phyloP scores from a whole-genome alignment of 2,797 vertebrate species.

The Paguma larvata region DNA sequence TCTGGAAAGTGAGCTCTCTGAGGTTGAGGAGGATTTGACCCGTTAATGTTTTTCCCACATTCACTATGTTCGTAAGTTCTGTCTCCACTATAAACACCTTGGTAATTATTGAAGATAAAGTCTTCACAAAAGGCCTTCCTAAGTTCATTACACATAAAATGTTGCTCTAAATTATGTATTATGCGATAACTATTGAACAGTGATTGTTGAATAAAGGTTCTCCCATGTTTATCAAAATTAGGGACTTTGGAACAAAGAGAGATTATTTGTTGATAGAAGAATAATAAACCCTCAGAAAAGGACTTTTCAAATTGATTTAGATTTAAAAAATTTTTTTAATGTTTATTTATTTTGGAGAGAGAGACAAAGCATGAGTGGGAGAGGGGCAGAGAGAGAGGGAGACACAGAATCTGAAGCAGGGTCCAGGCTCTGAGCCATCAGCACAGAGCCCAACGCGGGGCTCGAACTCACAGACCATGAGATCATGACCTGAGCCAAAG shows the following conservation, averaged over 20 bases:
- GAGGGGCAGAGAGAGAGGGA: too few species aligned
- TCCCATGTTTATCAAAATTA: neutral
- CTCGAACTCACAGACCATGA: rapidly evolving
- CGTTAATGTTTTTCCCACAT: neutral
- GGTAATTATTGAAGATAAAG: neutral
- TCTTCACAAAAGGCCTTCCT: neutral
- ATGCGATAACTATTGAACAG: neutral
- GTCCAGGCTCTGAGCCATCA: too few species aligned
- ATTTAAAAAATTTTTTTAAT: too few species aligned
- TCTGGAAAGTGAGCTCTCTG: neutral
- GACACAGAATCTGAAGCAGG: too few species aligned
- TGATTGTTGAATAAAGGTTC: neutral
- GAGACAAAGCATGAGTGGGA: too few species aligned
- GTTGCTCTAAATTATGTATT: neutral
- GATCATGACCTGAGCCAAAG: too few species aligned
- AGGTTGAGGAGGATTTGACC: neutral
- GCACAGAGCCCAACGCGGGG: rapidly evolving
- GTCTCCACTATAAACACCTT: neutral
- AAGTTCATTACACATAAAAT: neutral
- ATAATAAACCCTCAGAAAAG: neutral
- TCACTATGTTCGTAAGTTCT: neutral
- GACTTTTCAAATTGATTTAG: neutral
- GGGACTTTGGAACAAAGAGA: neutral
- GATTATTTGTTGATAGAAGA: neutral
- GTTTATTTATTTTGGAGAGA: too few species aligned